These are phyloP conservation scores for Orthonyx spaldingii DNA, from an alignment of 2,113 vertebrate genomes.

Conservation along the genomic window DNA sequence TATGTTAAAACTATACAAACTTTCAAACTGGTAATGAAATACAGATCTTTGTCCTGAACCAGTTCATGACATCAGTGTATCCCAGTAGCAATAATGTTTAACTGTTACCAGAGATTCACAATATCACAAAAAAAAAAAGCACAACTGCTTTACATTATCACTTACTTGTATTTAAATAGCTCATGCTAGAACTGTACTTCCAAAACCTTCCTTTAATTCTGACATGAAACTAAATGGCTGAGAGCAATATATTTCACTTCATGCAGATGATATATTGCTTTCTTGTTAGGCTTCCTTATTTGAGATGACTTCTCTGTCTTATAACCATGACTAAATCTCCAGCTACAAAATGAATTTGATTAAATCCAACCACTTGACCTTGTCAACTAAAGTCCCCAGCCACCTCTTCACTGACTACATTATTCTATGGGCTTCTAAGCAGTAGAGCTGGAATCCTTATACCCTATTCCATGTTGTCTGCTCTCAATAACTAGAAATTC, in stretches of 20 bases:
- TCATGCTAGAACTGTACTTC: not conserved
- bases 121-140: not conserved
- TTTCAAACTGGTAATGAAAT: conserved; percentile 10
- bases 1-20: not conserved
- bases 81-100: not conserved
- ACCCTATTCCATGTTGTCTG: not conserved
- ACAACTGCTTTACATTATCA: conserved; percentile 34
- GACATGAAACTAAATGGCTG: not conserved
- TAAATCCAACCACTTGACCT: conserved; percentile 58
- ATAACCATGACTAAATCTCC: conserved; percentile 37
- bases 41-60: not conserved
- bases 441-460: conserved; percentile 1
- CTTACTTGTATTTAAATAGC: not conserved
- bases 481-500: not conserved
- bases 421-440: conserved; percentile 12
- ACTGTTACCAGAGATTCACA: not conserved
- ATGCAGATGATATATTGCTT: conserved; percentile 12
- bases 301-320: conserved; percentile 30
- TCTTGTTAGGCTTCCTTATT: conserved; percentile 34
- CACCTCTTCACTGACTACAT: not conserved
- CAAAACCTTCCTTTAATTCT: conserved; percentile 22
- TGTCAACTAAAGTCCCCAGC: conserved; percentile 26
- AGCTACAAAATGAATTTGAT: conserved; percentile 56
- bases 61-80: conserved; percentile 3
- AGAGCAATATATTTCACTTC: conserved; percentile 32